Conservation (phyloP, 2,113 vertebrate species). For the Pedionomus torquatus region DNA sequence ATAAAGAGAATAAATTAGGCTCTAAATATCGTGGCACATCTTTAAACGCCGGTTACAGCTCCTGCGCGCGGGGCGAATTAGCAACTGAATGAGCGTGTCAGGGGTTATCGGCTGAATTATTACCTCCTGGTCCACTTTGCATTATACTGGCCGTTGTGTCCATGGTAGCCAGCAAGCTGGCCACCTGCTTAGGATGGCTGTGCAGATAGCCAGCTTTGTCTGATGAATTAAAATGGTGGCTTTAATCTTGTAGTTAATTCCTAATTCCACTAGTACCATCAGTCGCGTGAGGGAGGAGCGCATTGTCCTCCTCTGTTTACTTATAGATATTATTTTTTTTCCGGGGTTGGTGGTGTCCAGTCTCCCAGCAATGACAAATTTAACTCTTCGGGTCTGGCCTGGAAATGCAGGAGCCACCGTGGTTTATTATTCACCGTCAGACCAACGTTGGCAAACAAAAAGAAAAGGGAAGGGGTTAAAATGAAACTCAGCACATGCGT, state of each 20-base stretch:
- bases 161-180: conserved; percentile 25
- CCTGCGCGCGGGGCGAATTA: not conserved
- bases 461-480: conserved; percentile 14
- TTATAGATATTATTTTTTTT: not conserved
- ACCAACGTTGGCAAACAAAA: not conserved
- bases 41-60: conserved; percentile 38
- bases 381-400: not conserved
- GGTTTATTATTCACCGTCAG: not conserved
- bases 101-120: conserved; percentile 73
- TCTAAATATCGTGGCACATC: conserved; percentile 47
- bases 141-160: conserved; percentile 11
- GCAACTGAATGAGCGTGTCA: conserved; percentile 44
- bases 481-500: not conserved
- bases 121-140: conserved; percentile 51
- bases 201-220: conserved; percentile 53
- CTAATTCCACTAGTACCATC: conserved; percentile 53
- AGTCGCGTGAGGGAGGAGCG: not conserved
- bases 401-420: rapidly evolving
- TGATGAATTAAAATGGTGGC: conserved; percentile 32
- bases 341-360: not conserved
- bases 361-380: not conserved
- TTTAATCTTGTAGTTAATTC: conserved; percentile 57
- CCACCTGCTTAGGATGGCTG: conserved; percentile 37
- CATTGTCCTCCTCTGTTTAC: not conserved
- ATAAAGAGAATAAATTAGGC: conserved; percentile 69